phyloP scores from a whole-genome alignment of 2,113 vertebrate genomes.

The Gallinago jamesoni region DNA sequence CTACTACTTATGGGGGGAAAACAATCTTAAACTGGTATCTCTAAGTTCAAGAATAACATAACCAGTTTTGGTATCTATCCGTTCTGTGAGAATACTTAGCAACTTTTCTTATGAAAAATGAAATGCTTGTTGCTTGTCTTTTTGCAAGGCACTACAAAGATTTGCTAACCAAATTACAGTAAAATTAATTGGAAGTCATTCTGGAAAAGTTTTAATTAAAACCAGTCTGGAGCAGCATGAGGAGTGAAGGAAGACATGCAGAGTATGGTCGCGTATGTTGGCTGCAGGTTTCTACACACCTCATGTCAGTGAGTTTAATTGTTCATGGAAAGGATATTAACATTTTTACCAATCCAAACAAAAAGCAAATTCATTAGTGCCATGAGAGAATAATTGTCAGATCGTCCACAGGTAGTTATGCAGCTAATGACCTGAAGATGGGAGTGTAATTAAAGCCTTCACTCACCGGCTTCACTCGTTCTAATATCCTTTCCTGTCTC shows the following conservation, averaged over 20 bases:
- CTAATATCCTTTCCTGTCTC: background rate
- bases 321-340: background rate
- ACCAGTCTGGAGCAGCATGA: fast-evolving
- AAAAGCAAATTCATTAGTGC: slow-evolving; percentile 47
- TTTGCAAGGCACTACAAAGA: background rate
- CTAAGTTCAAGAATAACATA: background rate
- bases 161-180: background rate
- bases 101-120: background rate
- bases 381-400: background rate
- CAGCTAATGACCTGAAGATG: slow-evolving; percentile 55
- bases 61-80: background rate
- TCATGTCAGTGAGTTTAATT: background rate
- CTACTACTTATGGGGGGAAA: background rate
- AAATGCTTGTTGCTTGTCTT: background rate
- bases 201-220: background rate
- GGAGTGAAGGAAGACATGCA: background rate
- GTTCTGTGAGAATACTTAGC: background rate
- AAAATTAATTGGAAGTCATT: background rate
- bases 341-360: background rate
- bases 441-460: slow-evolving; percentile 60
- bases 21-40: background rate
- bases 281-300: background rate
- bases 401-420: slow-evolving; percentile 27
- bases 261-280: background rate
- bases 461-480: background rate